Conservation (phyloP, 2,113 vertebrate genomes). For the Malurus elegans region DNA sequence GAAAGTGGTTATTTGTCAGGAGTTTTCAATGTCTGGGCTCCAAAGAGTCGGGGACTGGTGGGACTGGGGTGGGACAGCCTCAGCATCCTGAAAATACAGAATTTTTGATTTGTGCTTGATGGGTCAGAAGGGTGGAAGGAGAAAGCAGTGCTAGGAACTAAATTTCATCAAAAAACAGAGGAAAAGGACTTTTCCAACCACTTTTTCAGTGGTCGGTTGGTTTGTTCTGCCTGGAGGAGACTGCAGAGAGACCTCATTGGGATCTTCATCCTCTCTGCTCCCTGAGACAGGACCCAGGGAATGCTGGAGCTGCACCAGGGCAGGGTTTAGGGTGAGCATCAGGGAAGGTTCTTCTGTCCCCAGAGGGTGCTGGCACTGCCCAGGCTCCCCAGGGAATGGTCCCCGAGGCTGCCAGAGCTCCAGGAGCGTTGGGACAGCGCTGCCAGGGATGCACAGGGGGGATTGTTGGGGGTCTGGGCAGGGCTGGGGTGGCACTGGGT, state of each 20-base stretch:
- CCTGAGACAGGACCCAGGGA: neutral
- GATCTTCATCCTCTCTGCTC: neutral
- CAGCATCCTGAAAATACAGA: neutral
- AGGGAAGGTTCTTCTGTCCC: neutral
- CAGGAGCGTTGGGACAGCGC: accelerated
- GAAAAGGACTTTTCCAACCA: neutral
- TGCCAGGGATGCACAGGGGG: neutral
- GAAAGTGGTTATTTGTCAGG: neutral
- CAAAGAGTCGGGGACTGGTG: accelerated
- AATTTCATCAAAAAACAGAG: neutral
- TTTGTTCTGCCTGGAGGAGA: neutral
- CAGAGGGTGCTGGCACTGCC: neutral
- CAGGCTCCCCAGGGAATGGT: neutral
- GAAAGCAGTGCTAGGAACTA: neutral
- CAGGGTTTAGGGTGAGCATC: accelerated
- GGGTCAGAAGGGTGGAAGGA: neutral
- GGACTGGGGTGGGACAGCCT: neutral
- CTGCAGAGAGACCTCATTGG: neutral
- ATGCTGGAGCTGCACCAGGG: neutral
- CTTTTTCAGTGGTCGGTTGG: neutral
- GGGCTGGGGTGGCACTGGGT: accelerated
- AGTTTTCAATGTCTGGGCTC: neutral
- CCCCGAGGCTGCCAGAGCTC: neutral
- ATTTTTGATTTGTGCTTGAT: neutral
- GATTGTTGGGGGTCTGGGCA: neutral